These are phyloP conservation scores for Cyclura pinguis DNA, from an alignment of 2,797 vertebrate genomes.

Conservation along the genomic window DNA sequence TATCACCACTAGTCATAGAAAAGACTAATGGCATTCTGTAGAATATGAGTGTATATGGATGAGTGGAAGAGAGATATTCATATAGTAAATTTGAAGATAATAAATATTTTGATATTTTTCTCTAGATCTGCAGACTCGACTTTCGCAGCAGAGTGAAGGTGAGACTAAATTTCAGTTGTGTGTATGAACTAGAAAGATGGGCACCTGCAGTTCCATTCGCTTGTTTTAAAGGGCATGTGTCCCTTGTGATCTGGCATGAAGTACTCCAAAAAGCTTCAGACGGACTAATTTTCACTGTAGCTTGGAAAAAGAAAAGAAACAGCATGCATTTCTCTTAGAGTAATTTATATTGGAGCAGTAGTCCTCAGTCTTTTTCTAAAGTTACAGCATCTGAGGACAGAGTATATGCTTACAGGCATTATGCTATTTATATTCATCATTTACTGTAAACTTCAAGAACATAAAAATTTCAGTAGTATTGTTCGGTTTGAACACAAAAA, in stretches of 20 bases:
- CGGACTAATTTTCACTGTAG: neutral
- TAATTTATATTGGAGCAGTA: too few species aligned
- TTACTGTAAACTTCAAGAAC: too few species aligned
- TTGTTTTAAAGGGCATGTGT: neutral
- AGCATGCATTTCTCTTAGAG: neutral
- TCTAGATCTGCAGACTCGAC: constrained; percentile 86
- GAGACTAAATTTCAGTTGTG: constrained; percentile 60
- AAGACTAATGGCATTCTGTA: neutral
- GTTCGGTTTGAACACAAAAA: neutral
- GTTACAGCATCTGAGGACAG: too few species aligned
- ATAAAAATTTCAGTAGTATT: neutral
- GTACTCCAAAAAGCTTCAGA: neutral
- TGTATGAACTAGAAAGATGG: neutral
- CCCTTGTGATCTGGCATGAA: neutral
- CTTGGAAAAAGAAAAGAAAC: neutral
- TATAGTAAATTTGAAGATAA: neutral
- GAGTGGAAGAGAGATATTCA: neutral
- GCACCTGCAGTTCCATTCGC: neutral
- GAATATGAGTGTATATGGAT: neutral
- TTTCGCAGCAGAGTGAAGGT: constrained; percentile 88
- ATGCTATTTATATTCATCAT: too few species aligned
- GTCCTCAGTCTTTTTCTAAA: too few species aligned
- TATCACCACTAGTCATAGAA: neutral
- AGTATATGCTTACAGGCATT: too few species aligned
- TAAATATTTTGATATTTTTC: constrained; percentile 52